Evolutionary conservation across 2,113 vertebrate genomes (phyloP).

Genomic region (Scomber japonicus): DNA sequence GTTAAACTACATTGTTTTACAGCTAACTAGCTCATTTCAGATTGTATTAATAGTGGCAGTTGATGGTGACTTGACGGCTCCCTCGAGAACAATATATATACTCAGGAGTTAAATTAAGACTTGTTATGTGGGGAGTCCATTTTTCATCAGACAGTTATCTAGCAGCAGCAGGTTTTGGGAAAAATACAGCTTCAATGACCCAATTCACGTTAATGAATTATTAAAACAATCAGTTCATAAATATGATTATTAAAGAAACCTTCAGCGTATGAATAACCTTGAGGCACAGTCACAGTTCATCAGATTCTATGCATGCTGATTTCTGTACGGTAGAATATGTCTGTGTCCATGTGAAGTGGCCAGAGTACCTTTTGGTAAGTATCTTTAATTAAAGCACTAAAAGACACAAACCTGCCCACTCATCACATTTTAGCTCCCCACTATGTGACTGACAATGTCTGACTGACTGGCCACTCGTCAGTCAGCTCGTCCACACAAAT

Average conservation of each 20-base stretch:
- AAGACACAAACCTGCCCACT: constrained; percentile 43
- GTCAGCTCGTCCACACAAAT: constrained; percentile 39
- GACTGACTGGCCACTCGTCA: constrained; percentile 16
- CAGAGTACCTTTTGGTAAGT: constrained; percentile 15
- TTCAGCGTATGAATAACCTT: neutral
- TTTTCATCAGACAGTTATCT: neutral
- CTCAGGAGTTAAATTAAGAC: constrained; percentile 29
- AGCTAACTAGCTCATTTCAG: constrained; percentile 41
- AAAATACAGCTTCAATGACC: neutral
- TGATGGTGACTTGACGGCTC: constrained; percentile 23
- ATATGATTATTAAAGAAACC: constrained; percentile 24
- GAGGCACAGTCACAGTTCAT: neutral
- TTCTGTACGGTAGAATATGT: constrained; percentile 10
- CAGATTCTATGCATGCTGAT: constrained; percentile 14
- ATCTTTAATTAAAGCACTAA: constrained; percentile 41
- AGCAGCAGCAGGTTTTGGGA: neutral
- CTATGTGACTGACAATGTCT: constrained; percentile 19
- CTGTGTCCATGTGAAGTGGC: constrained; percentile 27
- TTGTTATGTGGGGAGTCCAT: neutral
- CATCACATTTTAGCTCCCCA: constrained; percentile 44
- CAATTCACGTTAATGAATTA: neutral
- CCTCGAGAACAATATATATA: constrained; percentile 24
- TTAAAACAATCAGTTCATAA: neutral
- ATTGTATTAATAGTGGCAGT: constrained; percentile 24
- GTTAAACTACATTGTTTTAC: constrained; percentile 48